These are phyloP conservation scores for Hippocampus abdominalis DNA, from an alignment of 2,113 vertebrate species.

Conservation along the genomic window DNA sequence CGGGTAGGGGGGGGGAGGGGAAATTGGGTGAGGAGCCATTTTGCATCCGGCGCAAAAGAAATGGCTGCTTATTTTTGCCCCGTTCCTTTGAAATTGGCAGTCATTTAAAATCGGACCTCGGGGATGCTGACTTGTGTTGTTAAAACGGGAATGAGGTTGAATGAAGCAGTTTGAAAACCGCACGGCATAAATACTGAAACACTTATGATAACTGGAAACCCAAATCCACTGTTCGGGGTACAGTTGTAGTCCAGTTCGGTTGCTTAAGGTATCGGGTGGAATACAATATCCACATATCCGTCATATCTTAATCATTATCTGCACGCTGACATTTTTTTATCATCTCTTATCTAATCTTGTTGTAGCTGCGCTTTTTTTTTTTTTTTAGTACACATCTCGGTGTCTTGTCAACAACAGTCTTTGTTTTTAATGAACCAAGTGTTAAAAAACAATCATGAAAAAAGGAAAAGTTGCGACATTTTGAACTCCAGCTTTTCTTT, in stretches of 20 bases:
- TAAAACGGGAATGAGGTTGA: not conserved
- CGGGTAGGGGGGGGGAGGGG: not conserved
- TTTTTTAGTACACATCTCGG: not conserved
- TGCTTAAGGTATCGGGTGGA: not conserved
- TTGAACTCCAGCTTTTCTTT: not conserved
- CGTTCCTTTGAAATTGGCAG: constrained; percentile 25
- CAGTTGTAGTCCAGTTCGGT: not conserved
- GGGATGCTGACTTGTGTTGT: not conserved
- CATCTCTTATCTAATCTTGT: not conserved
- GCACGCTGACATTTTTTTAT: not conserved
- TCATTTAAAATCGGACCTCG: not conserved
- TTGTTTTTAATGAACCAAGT: not conserved
- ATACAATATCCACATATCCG: not conserved
- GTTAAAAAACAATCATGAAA: not conserved
- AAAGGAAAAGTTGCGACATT: not conserved
- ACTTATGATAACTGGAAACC: not conserved
- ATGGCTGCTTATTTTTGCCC: constrained; percentile 34
- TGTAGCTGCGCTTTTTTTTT: too few species aligned
- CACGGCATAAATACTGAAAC: not conserved
- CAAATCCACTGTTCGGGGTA: not conserved
- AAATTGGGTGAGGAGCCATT: constrained; percentile 39
- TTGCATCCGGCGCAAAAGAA: constrained; percentile 33
- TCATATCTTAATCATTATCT: not conserved
- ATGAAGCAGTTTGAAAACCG: not conserved
- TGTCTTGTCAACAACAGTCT: not conserved